Evolutionary conservation across 2,888 invertebrate species (phyloP).

Genomic region (Tiliacea citrago): DNA sequence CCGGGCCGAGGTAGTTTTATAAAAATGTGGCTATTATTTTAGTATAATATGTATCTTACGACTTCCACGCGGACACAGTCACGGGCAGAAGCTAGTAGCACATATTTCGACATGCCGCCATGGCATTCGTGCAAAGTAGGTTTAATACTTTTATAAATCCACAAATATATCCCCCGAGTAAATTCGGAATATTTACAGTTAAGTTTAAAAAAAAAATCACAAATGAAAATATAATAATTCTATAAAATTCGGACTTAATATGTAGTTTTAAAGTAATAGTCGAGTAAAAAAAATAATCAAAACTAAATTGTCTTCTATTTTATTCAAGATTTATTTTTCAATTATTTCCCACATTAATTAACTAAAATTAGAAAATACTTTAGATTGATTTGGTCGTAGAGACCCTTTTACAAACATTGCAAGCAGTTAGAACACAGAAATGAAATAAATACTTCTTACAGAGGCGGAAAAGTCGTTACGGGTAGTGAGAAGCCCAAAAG

Average conservation of each 20-base stretch:
- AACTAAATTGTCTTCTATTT: neutral
- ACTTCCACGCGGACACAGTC: no score
- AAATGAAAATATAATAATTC: constrained; percentile 11
- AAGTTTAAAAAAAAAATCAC: constrained; percentile 6
- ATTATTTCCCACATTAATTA: neutral
- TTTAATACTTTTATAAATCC: neutral
- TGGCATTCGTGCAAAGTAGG: neutral
- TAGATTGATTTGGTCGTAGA: neutral
- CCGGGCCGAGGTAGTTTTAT: neutral
- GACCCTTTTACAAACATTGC: neutral
- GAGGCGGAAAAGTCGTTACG: neutral
- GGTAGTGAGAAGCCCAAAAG: neutral
- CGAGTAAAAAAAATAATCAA: neutral
- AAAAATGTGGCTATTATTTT: neutral
- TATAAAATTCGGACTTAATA: neutral
- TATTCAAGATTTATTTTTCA: neutral
- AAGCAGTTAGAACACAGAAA: neutral
- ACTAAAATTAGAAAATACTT: constrained; percentile 8
- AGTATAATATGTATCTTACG: no score
- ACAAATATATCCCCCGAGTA: constrained; percentile 2
- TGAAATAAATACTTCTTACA: neutral
- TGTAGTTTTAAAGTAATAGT: neutral
- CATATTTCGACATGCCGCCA: neutral
- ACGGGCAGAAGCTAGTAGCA: no score
- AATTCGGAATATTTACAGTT: constrained; percentile 9